These are phyloP conservation scores for Drosophila teissieri DNA, from an alignment of 1,140 invertebrate species.

Conservation along the genomic window DNA sequence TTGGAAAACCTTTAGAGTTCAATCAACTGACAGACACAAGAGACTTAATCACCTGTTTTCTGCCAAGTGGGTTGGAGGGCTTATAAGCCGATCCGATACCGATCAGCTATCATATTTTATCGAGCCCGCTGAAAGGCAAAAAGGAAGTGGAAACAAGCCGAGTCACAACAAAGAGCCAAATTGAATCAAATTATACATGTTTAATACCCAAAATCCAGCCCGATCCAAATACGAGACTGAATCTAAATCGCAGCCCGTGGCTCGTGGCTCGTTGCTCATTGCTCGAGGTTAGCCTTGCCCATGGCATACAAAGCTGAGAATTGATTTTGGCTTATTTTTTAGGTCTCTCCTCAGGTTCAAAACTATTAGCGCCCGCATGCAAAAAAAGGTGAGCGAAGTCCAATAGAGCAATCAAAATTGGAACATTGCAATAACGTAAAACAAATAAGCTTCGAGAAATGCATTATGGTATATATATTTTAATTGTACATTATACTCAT, in stretches of 20 bases:
- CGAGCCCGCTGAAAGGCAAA: constrained; percentile 20
- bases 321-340: constrained; percentile 35
- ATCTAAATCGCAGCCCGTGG: constrained; percentile 20
- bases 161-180: constrained; percentile 37
- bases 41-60: constrained; percentile 35
- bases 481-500: not conserved
- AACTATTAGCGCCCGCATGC: constrained; percentile 51
- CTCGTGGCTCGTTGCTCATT: too few species aligned
- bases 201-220: constrained; percentile 13
- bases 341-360: constrained; percentile 34
- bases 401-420: constrained; percentile 51
- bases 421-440: constrained; percentile 39
- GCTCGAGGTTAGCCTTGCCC: constrained; percentile 45
- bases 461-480: not conserved
- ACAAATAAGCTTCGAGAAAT: constrained; percentile 23
- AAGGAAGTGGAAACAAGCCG: constrained; percentile 35
- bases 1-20: constrained; percentile 47
- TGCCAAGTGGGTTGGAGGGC: constrained; percentile 28
- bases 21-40: constrained; percentile 43
- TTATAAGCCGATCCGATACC: constrained; percentile 27
- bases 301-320: constrained; percentile 43
- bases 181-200: constrained; percentile 16
- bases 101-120: constrained; percentile 29
- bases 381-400: constrained; percentile 12
- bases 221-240: constrained; percentile 6